Conservation (phyloP, 1,140 invertebrate species). For the Pachypeltis micranthus region DNA sequence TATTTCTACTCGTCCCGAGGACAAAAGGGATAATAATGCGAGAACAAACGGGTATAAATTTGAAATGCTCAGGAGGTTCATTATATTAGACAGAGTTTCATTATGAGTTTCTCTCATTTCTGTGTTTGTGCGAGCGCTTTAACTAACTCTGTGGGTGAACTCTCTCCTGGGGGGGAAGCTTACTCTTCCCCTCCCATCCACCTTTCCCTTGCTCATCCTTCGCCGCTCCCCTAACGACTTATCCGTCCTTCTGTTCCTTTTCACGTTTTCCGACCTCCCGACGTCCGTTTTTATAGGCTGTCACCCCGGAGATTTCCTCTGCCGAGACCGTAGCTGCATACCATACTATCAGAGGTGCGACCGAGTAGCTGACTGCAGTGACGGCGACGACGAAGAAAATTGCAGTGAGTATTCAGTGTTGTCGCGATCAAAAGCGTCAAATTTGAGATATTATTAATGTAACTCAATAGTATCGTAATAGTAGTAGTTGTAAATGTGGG, state of each 20-base stretch:
- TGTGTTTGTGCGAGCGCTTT: neutral
- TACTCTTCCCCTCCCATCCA: neutral
- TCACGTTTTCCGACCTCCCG: too few relatives aligned
- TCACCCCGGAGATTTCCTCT: neutral
- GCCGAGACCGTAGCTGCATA: neutral
- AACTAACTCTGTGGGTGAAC: neutral
- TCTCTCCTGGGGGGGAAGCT: neutral
- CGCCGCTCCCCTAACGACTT: too few relatives aligned
- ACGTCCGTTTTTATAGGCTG: neutral
- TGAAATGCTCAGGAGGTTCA: neutral
- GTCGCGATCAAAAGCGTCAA: too few relatives aligned
- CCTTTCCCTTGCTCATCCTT: too few relatives aligned
- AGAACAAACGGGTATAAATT: too few relatives aligned
- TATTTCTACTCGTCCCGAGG: too few relatives aligned
- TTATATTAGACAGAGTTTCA: slow-evolving; percentile 3
- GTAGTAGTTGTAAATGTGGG: neutral
- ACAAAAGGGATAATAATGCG: too few relatives aligned
- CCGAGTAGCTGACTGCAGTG: slow-evolving; percentile 43
- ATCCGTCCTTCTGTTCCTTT: too few relatives aligned
- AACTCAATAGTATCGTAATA: neutral
- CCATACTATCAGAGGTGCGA: slow-evolving; percentile 38
- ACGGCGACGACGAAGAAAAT: slow-evolving; percentile 56
- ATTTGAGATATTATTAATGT: neutral
- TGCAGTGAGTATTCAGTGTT: slow-evolving; percentile 33
- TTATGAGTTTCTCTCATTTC: neutral